phyloP scores from a whole-genome alignment of 1,140 invertebrate genomes.

The Lepidotrigona ventralis region DNA sequence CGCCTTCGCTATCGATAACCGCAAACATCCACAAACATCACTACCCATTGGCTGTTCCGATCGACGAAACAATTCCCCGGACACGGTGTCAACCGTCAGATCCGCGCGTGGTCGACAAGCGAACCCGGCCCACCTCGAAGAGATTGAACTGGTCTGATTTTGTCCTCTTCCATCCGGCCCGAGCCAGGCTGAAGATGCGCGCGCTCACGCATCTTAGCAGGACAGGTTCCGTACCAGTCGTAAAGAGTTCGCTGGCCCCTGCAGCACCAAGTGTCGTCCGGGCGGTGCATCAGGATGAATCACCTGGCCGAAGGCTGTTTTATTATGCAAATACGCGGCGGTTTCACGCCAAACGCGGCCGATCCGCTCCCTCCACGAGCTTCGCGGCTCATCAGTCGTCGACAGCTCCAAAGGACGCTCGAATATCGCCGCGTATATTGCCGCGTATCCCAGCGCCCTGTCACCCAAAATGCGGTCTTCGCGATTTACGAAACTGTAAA shows the following conservation, averaged over 20 bases:
- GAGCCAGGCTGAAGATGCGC: neutral
- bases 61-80: neutral
- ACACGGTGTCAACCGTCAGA: neutral
- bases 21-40: neutral
- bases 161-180: constrained; percentile 23
- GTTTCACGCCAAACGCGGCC: constrained; percentile 61
- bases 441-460: constrained; percentile 2
- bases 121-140: neutral
- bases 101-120: neutral
- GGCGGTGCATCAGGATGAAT: constrained; percentile 68
- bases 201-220: constrained; percentile 45
- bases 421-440: constrained; percentile 22
- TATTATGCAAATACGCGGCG: constrained; percentile 72
- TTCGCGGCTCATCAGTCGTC: constrained; percentile 17
- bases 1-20: neutral
- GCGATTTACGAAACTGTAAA: constrained; percentile 39
- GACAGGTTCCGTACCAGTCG: constrained; percentile 65
- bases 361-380: neutral
- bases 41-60: too few species aligned
- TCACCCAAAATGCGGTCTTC: constrained; percentile 40
- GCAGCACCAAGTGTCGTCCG: constrained; percentile 57
- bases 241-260: constrained; percentile 69
- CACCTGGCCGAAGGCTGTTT: constrained; percentile 69
- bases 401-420: constrained; percentile 19
- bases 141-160: constrained; percentile 47